phyloP scores from a whole-genome alignment of 2,113 vertebrate species.

The Archilochus colubris region DNA sequence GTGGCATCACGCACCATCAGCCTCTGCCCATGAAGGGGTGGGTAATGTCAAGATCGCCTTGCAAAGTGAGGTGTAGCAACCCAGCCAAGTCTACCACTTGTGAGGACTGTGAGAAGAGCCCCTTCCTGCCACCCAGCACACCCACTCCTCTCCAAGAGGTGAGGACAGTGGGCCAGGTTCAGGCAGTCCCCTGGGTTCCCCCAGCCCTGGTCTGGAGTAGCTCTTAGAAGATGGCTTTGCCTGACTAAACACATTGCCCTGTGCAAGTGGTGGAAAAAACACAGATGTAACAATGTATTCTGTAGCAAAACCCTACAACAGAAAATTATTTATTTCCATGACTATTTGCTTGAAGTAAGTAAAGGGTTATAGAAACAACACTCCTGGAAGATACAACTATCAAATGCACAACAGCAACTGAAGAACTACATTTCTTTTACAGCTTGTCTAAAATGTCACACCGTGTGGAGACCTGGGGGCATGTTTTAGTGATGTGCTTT shows the following conservation, averaged over 20 bases:
- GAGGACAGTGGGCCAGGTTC: neutral
- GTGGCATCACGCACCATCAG: neutral
- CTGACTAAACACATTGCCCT: neutral
- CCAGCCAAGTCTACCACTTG: neutral
- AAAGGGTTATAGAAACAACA: neutral
- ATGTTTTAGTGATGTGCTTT: slow-evolving; percentile 20
- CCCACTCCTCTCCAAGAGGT: neutral
- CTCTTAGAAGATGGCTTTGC: neutral
- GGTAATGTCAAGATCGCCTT: neutral
- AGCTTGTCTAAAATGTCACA: slow-evolving; percentile 34
- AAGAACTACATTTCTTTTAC: slow-evolving; percentile 35
- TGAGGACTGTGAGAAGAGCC: neutral
- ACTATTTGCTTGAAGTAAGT: neutral
- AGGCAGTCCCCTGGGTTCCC: neutral
- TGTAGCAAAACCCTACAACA: neutral
- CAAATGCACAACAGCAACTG: neutral
- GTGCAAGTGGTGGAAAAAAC: neutral
- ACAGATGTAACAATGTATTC: neutral
- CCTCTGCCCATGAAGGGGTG: neutral
- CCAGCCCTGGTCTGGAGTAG: neutral
- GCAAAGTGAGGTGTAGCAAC: neutral
- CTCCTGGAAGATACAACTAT: neutral
- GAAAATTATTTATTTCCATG: neutral
- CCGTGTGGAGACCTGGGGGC: neutral
- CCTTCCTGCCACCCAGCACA: neutral